phyloP scores from a whole-genome alignment of 2,888 invertebrate genomes.

The Tortricodes alternella region DNA sequence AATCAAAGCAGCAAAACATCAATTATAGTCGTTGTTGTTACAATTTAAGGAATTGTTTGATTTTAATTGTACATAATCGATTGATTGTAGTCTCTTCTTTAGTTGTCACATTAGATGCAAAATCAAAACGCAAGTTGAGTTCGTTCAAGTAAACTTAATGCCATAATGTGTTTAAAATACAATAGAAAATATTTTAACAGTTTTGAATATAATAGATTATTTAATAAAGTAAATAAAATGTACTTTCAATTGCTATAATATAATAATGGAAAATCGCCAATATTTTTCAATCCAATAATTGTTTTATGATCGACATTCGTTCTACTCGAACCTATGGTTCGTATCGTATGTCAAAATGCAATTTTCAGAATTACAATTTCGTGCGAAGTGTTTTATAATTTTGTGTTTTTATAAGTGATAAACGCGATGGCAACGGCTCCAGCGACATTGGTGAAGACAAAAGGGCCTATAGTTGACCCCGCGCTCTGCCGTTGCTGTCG shows the following conservation, averaged over 20 bases:
- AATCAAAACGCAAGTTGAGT: constrained; percentile 7
- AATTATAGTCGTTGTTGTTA: too few relatives aligned
- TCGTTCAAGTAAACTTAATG: constrained; percentile 10
- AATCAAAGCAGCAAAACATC: too few relatives aligned
- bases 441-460: constrained; percentile 38
- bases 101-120: background rate
- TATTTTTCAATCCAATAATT: too few relatives aligned
- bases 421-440: constrained; percentile 34
- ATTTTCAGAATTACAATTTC: background rate
- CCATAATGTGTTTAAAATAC: background rate
- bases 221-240: too few relatives aligned
- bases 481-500: constrained; percentile 71
- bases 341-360: constrained; percentile 12
- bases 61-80: constrained; percentile 4
- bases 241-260: too few relatives aligned
- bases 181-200: background rate
- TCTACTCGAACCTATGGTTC: constrained; percentile 14
- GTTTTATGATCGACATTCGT: too few relatives aligned
- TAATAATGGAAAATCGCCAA: too few relatives aligned
- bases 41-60: background rate
- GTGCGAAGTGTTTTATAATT: constrained; percentile 1
- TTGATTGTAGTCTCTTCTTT: constrained; percentile 5
- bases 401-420: constrained; percentile 8
- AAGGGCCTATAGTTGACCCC: constrained; percentile 66
- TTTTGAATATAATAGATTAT: background rate